Conservation (phyloP, 2,113 vertebrate genomes). For the Syrrhaptes paradoxus region DNA sequence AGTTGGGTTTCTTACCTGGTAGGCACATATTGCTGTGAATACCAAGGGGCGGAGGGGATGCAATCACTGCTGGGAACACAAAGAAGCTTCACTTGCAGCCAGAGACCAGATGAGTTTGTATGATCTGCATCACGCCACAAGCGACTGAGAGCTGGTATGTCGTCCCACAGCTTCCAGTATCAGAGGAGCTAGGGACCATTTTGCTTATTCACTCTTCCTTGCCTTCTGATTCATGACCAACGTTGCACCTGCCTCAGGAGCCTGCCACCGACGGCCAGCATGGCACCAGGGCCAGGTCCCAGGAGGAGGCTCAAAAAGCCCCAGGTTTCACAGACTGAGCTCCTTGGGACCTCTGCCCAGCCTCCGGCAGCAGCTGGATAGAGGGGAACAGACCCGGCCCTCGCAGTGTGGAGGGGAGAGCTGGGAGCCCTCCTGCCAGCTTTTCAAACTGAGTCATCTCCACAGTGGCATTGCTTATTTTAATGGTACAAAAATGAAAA, state of each 20-base stretch:
- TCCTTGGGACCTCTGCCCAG: background rate
- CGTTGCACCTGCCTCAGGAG: background rate
- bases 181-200: background rate
- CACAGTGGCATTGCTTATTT: background rate
- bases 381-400: background rate
- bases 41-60: background rate
- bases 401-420: accelerated
- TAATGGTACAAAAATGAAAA: background rate
- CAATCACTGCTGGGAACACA: background rate
- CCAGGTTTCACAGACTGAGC: background rate
- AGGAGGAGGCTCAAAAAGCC: background rate
- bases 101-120: background rate
- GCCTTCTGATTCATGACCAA: background rate
- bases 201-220: background rate
- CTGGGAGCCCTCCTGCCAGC: background rate
- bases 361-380: background rate
- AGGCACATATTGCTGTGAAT: background rate
- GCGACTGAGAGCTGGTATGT: background rate
- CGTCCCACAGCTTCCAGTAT: background rate
- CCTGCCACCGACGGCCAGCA: background rate
- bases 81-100: background rate
- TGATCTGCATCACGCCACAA: background rate
- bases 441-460: background rate
- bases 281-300: background rate
- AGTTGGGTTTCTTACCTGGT: background rate